Percentiles rank a stretch among this genome's conserved stretches.
These are phyloP conservation scores for Catalaphyllia jardinei DNA, from an alignment of 64 coral and sea anemone genomes.

Conservation along the genomic window DNA sequence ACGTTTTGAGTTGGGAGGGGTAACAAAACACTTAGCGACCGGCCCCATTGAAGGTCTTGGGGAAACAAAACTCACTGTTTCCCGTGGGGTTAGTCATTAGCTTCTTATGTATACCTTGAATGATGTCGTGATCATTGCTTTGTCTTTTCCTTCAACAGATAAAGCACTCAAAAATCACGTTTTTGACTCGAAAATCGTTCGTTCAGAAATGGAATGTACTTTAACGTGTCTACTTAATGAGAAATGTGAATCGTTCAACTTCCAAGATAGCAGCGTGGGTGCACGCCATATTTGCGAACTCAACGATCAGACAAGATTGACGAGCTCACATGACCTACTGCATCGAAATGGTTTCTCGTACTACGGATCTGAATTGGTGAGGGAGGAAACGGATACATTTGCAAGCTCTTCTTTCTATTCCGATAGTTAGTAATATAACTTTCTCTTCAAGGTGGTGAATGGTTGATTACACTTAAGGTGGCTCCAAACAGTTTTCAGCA, in stretches of 20 bases:
- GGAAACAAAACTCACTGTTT: too few relatives aligned
- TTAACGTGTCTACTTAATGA: neutral
- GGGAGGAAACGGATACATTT: too few relatives aligned
- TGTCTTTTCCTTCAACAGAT: neutral
- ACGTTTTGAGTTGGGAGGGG: too few relatives aligned
- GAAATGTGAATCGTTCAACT: slow-evolving; percentile 19
- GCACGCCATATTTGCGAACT: slow-evolving; percentile 18
- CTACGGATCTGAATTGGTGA: slow-evolving; percentile 9
- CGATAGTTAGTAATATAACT: too few relatives aligned
- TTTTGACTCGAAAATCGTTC: neutral
- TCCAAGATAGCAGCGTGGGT: neutral
- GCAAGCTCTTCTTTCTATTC: too few relatives aligned
- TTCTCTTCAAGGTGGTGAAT: too few relatives aligned
- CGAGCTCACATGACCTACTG: neutral
- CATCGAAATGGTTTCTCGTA: slow-evolving; percentile 6
- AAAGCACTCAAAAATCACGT: neutral
- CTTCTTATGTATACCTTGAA: neutral
- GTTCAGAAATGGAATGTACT: slow-evolving; percentile 9
- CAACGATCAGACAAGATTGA: slow-evolving; percentile 8
- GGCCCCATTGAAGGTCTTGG: too few relatives aligned
- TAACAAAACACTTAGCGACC: too few relatives aligned
- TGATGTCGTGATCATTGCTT: neutral
- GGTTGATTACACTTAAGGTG: too few relatives aligned
- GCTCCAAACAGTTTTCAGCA: too few relatives aligned
- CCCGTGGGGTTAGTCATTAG: too few relatives aligned